Evolutionary conservation across 2,113 vertebrate genomes (phyloP), one percentile per base, ranked within the genome.

Genomic region (Spermophilus dauricus): DNA sequence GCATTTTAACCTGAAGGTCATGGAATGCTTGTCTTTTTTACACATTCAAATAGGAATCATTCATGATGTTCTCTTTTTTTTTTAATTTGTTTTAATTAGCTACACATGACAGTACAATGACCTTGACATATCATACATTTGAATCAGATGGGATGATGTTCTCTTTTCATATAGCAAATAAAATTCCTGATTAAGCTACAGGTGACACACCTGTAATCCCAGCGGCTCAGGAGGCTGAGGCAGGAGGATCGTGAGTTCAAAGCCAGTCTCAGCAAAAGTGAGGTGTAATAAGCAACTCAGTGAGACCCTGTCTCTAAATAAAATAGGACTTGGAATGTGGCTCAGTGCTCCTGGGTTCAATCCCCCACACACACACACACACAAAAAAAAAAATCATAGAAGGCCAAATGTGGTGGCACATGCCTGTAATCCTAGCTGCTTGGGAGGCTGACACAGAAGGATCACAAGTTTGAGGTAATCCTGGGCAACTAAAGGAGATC

Each of bases 81-180:
- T 45, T 45, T 45, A 45, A 45, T 45, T 9, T 45, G 45, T 45
- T 45, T 45, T 45, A 45, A 45, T 45, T 45, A 45, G 45, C 9
- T 45, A 45, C 45, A 45, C 45, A 45, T 45, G 45, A 45, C 8
- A 45, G 45, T 45, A 45, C 45, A 45, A 45, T 45, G 45, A 45
- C 45, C 45, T 45, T 45, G 45, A 45, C 45, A 45, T 45, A 45
- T 45, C 45, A 45, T 45, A 45, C 45, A 45, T 45, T 45, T 45
- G 45, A 45, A 45, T 45, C 45, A 45, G 45, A 45, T 45, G 45
- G 45, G 45, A 87, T n/a, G 34, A 82, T 53, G 12, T 39, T 91
- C 61, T 95, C 18, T 94, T 20, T 96, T 95, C 51, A 76, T 82
- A 81, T 42, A 89, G 56, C 22, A 92, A 96, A 83, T 58, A 61